Evolutionary conservation across 2,888 invertebrate genomes (phyloP).

Genomic region (Hyposoter didymator): DNA sequence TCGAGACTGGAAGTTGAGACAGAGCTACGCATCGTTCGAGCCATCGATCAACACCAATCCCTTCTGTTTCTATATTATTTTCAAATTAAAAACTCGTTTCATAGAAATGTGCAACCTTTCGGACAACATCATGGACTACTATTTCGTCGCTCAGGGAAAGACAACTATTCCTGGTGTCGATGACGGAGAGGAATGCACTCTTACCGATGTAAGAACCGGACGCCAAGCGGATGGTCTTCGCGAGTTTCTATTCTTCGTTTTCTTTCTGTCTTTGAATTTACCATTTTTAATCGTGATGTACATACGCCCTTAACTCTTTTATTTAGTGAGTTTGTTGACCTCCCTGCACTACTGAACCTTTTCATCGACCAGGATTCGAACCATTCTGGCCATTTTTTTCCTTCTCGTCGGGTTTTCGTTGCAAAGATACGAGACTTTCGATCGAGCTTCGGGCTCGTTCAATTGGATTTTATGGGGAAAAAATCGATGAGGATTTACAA

Average conservation of each 20-base stretch:
- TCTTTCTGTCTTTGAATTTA: constrained; percentile 31
- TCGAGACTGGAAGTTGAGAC: constrained; percentile 4
- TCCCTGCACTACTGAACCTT: constrained; percentile 8
- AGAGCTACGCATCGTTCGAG: not conserved
- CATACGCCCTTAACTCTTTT: constrained; percentile 49
- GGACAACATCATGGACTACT: constrained; percentile 93
- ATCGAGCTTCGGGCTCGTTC: not conserved
- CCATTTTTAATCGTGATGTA: constrained; percentile 31
- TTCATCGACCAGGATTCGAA: not conserved
- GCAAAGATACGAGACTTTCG: not conserved
- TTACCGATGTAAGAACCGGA: constrained; percentile 91
- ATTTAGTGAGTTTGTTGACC: constrained; percentile 42
- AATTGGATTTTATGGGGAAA: not conserved
- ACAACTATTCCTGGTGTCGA: constrained; percentile 95
- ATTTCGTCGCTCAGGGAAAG: constrained; percentile 97
- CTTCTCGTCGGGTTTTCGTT: not conserved
- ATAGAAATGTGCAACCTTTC: constrained; percentile 91
- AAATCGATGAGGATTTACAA: not conserved
- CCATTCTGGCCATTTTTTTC: not conserved
- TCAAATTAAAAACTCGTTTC: constrained; percentile 75
- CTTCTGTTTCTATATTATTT: constrained; percentile 59
- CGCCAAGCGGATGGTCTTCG: constrained; percentile 26
- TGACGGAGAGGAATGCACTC: constrained; percentile 94
- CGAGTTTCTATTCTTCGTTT: constrained; percentile 41
- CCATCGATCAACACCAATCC: not conserved